A percentile compares a stretch with the other conserved stretches of the same genome.
phyloP scores from a whole-genome alignment of 2,113 vertebrate genomes.

The Dicrurus megarhynchus region DNA sequence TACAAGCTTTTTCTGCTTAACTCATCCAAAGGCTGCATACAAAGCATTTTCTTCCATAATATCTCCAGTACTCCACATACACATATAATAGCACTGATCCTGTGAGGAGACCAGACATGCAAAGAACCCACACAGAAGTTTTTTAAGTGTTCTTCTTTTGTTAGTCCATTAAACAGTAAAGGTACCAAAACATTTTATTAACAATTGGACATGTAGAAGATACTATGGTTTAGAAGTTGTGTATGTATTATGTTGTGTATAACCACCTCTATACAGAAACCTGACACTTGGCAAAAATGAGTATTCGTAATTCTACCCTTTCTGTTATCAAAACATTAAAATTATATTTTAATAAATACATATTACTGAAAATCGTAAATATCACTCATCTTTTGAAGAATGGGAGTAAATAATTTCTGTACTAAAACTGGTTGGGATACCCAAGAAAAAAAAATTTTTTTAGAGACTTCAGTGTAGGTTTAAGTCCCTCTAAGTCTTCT shows the following conservation, averaged over 20 bases:
- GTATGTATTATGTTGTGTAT: background rate
- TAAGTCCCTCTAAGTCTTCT: background rate
- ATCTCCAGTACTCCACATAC: background rate
- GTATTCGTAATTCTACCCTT: background rate
- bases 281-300: background rate
- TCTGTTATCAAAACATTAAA: background rate
- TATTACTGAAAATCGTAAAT: background rate
- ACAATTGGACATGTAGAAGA: background rate
- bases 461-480: background rate
- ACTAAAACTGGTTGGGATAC: background rate
- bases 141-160: background rate
- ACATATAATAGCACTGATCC: background rate
- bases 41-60: background rate
- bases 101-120: background rate
- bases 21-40: background rate
- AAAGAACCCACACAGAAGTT: background rate
- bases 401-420: background rate
- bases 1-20: background rate
- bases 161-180: background rate
- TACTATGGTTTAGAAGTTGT: background rate
- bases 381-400: background rate
- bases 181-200: background rate
- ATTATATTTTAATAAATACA: background rate
- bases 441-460: background rate
- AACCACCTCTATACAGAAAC: background rate